Evolutionary conservation across 2,888 invertebrate species (phyloP).

Genomic region (Parnassius apollo): DNA sequence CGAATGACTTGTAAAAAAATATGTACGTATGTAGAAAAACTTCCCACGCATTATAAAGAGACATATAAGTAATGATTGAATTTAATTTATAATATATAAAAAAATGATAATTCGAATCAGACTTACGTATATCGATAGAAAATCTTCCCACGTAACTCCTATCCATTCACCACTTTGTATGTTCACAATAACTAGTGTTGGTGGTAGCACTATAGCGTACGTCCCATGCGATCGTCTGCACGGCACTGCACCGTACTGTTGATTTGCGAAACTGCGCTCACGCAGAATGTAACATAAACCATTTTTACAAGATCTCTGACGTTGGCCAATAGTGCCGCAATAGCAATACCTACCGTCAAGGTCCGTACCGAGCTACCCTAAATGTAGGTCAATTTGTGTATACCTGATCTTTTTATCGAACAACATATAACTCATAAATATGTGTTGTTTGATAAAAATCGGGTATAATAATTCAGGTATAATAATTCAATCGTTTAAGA

Average conservation of each 20-base stretch:
- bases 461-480: too few relatives aligned
- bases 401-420: not conserved
- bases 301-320: conserved; percentile 20
- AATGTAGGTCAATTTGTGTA: not conserved
- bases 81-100: not conserved
- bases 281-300: conserved; percentile 37
- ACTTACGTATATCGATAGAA: conserved; percentile 2
- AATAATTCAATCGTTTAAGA: too few relatives aligned
- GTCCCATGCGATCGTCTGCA: conserved; percentile 33
- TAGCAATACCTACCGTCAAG: conserved; percentile 11
- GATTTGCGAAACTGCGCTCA: conserved; percentile 42
- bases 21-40: too few relatives aligned
- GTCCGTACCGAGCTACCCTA: conserved; percentile 3
- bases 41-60: too few relatives aligned
- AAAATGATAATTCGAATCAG: not conserved
- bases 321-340: conserved; percentile 23
- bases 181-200: conserved; percentile 28
- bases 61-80: too few relatives aligned
- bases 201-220: conserved; percentile 33
- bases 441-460: too few relatives aligned
- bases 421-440: too few relatives aligned
- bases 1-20: too few relatives aligned
- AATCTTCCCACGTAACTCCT: conserved; percentile 35
- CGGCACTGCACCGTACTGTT: conserved; percentile 38
- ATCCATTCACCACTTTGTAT: conserved; percentile 35